phyloP scores from a whole-genome alignment of 2,888 invertebrate species.

The Heliconius cydno region DNA sequence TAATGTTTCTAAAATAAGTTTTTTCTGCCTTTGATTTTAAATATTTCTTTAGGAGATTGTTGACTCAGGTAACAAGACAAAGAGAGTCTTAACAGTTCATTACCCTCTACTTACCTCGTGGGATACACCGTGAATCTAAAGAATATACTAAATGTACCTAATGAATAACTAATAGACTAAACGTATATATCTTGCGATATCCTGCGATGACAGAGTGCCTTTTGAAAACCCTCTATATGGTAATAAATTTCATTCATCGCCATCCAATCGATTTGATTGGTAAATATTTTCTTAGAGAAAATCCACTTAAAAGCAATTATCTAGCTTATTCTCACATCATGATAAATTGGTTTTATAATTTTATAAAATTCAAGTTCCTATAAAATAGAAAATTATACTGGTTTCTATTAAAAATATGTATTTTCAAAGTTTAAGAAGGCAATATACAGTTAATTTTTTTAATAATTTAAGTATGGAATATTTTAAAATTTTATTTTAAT shows the following conservation, averaged over 20 bases:
- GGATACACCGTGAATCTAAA: slow-evolving; percentile 23
- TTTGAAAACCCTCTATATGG: slow-evolving; percentile 68
- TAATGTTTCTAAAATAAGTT: too few species aligned
- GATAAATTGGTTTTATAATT: slow-evolving; percentile 7
- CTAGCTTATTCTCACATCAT: slow-evolving; percentile 50
- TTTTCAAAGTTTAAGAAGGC: neutral
- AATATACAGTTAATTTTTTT: too few species aligned
- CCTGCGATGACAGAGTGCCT: slow-evolving; percentile 35
- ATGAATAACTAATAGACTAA: neutral
- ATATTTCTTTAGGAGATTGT: too few species aligned
- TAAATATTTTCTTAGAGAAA: slow-evolving; percentile 58
- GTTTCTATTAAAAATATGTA: neutral
- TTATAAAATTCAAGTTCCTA: neutral
- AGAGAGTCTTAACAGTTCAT: too few species aligned
- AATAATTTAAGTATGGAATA: too few species aligned
- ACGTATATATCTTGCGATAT: neutral
- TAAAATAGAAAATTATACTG: neutral
- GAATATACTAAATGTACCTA: slow-evolving; percentile 1
- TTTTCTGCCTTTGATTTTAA: too few species aligned
- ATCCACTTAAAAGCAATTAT: slow-evolving; percentile 69
- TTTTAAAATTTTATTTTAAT: too few species aligned
- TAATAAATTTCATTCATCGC: slow-evolving; percentile 68
- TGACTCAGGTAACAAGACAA: too few species aligned
- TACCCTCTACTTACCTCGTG: too few species aligned
- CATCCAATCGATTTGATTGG: slow-evolving; percentile 65